Evolutionary conservation across 2,113 vertebrate genomes (phyloP).

Genomic region (Dipodomys merriami): DNA sequence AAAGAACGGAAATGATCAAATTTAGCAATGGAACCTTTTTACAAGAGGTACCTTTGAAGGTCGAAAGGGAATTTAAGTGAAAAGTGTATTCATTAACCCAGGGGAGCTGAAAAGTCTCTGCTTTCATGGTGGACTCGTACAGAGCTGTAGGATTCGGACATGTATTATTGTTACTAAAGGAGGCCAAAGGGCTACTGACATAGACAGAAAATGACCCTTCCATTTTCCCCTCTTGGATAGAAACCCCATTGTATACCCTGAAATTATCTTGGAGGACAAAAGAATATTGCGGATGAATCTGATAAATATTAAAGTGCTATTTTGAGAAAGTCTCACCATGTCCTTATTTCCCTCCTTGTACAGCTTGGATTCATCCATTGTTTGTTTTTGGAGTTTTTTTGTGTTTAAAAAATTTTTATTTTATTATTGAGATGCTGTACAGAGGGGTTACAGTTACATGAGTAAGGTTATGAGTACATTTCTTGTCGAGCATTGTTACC

Average conservation of each 20-base stretch:
- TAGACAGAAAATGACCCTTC: neutral
- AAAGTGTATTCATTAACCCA: constrained; percentile 43
- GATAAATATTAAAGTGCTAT: neutral
- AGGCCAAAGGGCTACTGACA: neutral
- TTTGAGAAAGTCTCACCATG: constrained; percentile 10
- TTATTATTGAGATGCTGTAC: too few species aligned
- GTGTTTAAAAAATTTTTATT: too few species aligned
- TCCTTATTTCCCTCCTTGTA: constrained; percentile 37
- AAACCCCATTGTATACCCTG: constrained; percentile 17
- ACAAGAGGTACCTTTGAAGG: constrained; percentile 56
- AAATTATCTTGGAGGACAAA: constrained; percentile 34
- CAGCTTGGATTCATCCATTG: neutral
- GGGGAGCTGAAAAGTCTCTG: neutral
- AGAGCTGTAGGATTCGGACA: constrained; percentile 9
- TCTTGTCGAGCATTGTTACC: too few species aligned
- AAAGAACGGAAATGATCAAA: constrained; percentile 26
- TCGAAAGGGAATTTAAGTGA: constrained; percentile 43
- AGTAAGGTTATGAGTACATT: too few species aligned
- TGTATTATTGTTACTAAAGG: neutral
- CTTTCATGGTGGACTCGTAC: neutral
- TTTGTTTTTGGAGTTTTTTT: neutral
- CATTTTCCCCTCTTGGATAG: constrained; percentile 28
- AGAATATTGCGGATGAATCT: neutral
- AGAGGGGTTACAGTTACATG: too few species aligned
- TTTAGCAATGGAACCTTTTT: neutral